phyloP scores from a whole-genome alignment of 2,113 vertebrate species.

The Corythornis cristatus region DNA sequence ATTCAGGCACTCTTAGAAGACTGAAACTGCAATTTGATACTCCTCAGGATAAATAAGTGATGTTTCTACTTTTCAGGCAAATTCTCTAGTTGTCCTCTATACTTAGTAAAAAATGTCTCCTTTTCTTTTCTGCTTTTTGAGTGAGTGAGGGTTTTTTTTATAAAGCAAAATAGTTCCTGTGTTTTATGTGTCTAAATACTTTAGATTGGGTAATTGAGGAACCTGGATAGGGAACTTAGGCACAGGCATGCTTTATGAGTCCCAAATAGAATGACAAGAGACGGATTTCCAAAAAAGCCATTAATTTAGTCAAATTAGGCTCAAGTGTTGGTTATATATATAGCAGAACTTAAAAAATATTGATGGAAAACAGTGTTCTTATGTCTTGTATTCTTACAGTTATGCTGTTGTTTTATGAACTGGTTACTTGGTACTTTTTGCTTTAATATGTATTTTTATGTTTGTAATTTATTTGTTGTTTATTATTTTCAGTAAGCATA shows the following conservation, averaged over 20 bases:
- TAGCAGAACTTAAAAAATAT: background rate
- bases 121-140: constrained; percentile 1
- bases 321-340: background rate
- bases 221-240: background rate
- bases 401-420: background rate
- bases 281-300: background rate
- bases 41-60: background rate
- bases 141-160: background rate
- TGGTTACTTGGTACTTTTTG: background rate
- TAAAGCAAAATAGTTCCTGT: background rate
- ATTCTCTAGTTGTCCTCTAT: background rate
- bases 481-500: background rate
- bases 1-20: background rate
- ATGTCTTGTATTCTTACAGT: background rate
- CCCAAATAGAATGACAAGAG: background rate
- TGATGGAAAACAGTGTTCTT: background rate
- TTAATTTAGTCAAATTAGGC: background rate
- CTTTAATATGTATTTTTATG: background rate
- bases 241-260: background rate
- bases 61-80: background rate
- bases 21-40: background rate
- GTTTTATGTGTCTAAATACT: background rate
- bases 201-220: background rate
- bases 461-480: background rate
- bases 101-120: background rate